These are phyloP conservation scores for Cepaea nemoralis DNA, from an alignment of 1,140 invertebrate species.

Conservation along the genomic window DNA sequence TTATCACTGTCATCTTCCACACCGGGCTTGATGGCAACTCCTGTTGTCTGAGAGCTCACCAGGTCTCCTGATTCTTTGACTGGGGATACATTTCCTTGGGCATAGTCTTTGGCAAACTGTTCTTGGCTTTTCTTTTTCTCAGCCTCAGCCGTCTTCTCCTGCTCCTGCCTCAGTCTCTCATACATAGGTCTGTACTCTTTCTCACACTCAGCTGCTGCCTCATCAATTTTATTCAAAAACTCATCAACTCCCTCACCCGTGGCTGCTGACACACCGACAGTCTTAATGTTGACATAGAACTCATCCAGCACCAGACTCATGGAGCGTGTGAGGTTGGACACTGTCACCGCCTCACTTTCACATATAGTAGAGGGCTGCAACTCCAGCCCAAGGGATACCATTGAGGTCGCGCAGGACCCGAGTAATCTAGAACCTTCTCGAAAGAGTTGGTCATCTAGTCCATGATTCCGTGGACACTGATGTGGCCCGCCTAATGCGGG, in stretches of 20 bases:
- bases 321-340: slow-evolving; percentile 92
- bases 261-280: slow-evolving; percentile 88
- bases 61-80: slow-evolving; percentile 32
- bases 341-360: too few relatives aligned
- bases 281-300: slow-evolving; percentile 88
- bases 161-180: slow-evolving; percentile 69
- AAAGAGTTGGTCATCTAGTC: too few relatives aligned
- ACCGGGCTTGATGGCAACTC: slow-evolving; percentile 54
- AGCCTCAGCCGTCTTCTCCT: slow-evolving; percentile 52
- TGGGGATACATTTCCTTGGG: neutral
- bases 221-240: slow-evolving; percentile 72
- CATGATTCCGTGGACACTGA: too few relatives aligned
- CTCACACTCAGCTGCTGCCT: slow-evolving; percentile 73
- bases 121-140: slow-evolving; percentile 57
- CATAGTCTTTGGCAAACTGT: slow-evolving; percentile 57
- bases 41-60: slow-evolving; percentile 31
- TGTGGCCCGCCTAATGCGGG: too few relatives aligned
- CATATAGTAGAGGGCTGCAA: too few relatives aligned
- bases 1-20: slow-evolving; percentile 60
- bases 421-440: too few relatives aligned
- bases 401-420: too few relatives aligned
- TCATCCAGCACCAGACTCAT: slow-evolving; percentile 95
- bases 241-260: slow-evolving; percentile 78
- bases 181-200: slow-evolving; percentile 73
- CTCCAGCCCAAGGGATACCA: too few relatives aligned